phyloP scores from a whole-genome alignment of 2,113 vertebrate species.

The Dipodomys ordii region DNA sequence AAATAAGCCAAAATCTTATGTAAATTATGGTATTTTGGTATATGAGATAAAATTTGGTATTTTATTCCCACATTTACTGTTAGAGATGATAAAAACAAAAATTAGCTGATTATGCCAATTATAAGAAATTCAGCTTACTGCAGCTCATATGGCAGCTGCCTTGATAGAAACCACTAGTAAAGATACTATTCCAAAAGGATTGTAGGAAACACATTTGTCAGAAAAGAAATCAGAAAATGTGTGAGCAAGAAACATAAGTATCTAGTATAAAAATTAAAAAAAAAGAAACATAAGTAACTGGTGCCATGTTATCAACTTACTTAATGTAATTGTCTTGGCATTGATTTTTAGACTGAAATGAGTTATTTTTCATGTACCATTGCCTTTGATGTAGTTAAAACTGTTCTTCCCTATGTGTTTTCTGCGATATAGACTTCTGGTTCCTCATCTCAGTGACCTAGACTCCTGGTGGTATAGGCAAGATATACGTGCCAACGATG shows the following conservation, averaged over 20 bases:
- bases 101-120: not conserved
- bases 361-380: not conserved
- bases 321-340: not conserved
- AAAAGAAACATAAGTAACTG: not conserved
- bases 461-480: not conserved
- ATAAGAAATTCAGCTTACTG: conserved; percentile 43
- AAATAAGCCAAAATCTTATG: conserved; percentile 6
- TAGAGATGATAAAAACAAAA: conserved; percentile 65
- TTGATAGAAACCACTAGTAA: not conserved
- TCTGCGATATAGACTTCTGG: not conserved
- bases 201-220: conserved; percentile 22
- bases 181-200: conserved; percentile 17
- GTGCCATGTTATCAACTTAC: not conserved
- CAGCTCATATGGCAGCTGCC: not conserved
- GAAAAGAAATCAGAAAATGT: not conserved
- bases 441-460: not conserved
- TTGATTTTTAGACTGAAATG: not conserved
- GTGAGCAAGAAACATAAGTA: not conserved
- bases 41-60: conserved; percentile 9
- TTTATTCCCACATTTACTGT: conserved; percentile 46
- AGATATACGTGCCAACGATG: not conserved
- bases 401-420: not conserved
- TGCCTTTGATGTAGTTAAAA: not conserved
- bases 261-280: not conserved
- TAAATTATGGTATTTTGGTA: conserved; percentile 51